Base-by-base conservation (phyloP, 64 coral and sea anemone genomes). In the Acropora tenuis region DNA sequence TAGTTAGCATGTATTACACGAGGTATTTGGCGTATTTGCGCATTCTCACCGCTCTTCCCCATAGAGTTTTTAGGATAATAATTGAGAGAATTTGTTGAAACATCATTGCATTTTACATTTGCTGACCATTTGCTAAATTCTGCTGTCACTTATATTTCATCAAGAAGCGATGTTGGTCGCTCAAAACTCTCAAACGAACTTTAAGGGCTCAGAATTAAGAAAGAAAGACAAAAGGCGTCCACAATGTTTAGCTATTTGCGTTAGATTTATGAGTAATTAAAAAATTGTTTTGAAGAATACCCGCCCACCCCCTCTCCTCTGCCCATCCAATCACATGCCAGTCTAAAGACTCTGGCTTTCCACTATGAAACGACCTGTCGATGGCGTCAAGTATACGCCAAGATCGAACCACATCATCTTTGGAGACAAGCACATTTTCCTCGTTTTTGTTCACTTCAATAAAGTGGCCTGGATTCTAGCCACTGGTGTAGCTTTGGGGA, bases 391-490 rank as follows among this genome's bases (percentile, higher is more conserved):
- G 76, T 71, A 98, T 11, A 50, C 74, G 78, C 42, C 88, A 74
- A 20, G 90, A 83, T 69, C 94, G 89, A 3, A 98, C 16, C 7
- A 75, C 87, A 41, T 89, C 80, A 43, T 92, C 87, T 61, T 89
- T 88, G 0, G 74, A 95, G 13, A 98, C 73, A 18, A 18, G 69
- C 17, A 87, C 17, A 0, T 78, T 48, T 60, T 82, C 96, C 47
- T 93, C 89, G 2, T 88, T 90, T 89, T 72, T 52, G 19, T 95
- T 50, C 9, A 89, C 90, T 82, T 98, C 90, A 41, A 98, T 69
- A 80, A 98, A 98, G 65, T 98, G 96, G 16, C 92, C 60, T 41
- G 18, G 41, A 11, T 76, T 19, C 12, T 98, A 98, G 20, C 90
- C 77, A 30, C 87, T 68, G 2, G 93, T 82, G 87, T 95, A 53